Evolutionary conservation across 1,140 invertebrate species (phyloP), one percentile per base, ranked within the genome.

Genomic region (Psilanteris sp.): DNA sequence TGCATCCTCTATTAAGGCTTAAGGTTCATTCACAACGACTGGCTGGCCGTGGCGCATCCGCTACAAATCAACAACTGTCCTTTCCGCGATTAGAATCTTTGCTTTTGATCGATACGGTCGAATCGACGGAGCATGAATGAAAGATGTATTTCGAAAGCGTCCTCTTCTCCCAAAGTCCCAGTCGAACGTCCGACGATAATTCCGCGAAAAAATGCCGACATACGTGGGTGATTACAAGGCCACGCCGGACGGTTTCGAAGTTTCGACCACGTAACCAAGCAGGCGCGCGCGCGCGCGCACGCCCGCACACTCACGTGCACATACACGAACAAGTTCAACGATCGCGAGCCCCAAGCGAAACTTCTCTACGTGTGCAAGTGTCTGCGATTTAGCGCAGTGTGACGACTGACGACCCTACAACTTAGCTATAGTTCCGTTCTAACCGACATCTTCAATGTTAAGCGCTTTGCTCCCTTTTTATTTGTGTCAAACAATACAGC

Each of bases 351-450:
- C 55, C 62, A 26, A 67, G 74, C 46, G 57, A 77, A 77, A 73
- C 61, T 73, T 61, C 36, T 48, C 48, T 64, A 52, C 57, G 52
- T 67, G 75, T 77, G 62, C 74, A 55, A 68, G 75, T 72, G 67
- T 62, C 44, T 72, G 67, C 61, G 62, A 74, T 74, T 61, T 74
- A 74, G 71, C 71, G 61, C 71, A 74, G 44, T 74, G 71, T 74
- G 61, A 74, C 71, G 71, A 74, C 71, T 61, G 71, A 67, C 71
- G 61, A 74, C 71, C 71, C 71, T 61, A 67, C 52, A 67, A 74
- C 59, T 74, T 73, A 31, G 52, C 70, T 67, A 67, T 54, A 61
- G 54, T 74, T 74, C 52, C 71, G 54, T 39, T 67, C 71, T 64
- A 71, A 64, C 57, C 68, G 57, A 44, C 61, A 54, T 74, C 54